Percentiles rank a stretch among this genome's conserved stretches.
These are phyloP conservation scores for Semnornis frantzii DNA, from an alignment of 2,113 vertebrate species.

Conservation along the genomic window DNA sequence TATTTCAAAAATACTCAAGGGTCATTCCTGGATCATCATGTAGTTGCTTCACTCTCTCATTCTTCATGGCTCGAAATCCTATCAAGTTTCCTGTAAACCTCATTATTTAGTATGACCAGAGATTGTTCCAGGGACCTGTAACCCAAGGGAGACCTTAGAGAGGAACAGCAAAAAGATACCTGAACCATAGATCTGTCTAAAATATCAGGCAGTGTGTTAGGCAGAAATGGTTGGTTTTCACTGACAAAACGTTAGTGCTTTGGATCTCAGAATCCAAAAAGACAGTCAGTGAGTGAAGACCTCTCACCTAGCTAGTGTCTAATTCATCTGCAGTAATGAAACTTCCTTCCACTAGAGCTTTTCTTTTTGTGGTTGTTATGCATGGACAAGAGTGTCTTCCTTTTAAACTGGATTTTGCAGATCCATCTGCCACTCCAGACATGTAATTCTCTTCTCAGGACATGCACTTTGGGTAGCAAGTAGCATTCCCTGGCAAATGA, in stretches of 20 bases:
- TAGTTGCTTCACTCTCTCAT: neutral
- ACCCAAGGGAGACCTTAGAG: neutral
- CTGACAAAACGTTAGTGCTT: neutral
- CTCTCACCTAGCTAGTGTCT: neutral
- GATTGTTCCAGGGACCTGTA: neutral
- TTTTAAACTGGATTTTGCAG: neutral
- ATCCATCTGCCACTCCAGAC: neutral
- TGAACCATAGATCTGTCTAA: neutral
- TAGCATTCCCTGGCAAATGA: neutral
- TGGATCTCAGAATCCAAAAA: neutral
- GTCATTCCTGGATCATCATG: neutral
- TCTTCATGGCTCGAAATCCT: neutral
- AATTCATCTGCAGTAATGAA: neutral
- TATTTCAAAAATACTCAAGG: neutral
- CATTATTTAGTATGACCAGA: neutral
- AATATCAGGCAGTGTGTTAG: neutral
- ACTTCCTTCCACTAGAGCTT: neutral
- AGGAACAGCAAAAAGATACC: neutral
- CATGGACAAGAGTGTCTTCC: neutral
- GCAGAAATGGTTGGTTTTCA: neutral
- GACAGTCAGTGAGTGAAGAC: neutral
- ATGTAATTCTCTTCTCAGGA: neutral
- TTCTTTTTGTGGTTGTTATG: neutral
- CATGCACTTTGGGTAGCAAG: neutral
- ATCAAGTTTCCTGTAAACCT: neutral